Base-by-base conservation (phyloP, 2,113 vertebrate genomes). In the Pontoporia blainvillei region DNA sequence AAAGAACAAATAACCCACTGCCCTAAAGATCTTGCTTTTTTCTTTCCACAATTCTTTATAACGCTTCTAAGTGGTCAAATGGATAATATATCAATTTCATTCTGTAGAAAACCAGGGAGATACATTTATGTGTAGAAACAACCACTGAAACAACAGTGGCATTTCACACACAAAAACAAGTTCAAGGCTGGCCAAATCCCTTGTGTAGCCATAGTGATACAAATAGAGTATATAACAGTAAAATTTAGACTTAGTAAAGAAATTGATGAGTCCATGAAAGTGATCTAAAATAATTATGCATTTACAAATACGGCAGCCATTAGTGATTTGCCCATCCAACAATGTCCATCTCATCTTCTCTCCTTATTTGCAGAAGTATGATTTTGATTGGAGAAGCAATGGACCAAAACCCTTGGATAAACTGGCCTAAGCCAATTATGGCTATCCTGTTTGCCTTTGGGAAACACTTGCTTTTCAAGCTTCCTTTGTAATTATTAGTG, bases 1-100 rank as follows among this genome's bases (percentile, higher is more conserved):
- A 94, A 86, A 96, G 62, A 72, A 92, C 15, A 91, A 82, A 84
- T 87, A 94, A 86, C 62, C 39, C 8, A 64, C 34, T 93, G 72
- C 3, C 76, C 61, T 44, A 64, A 78, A 69, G 61, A 90, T 66
- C 73, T 92, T 39, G 25, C 61, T 72, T 81, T 93, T 86, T 86
- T 89, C 59, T 82, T 96, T 73, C 52, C 27, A 57, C 12, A 54
- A 66, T 76, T 94, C 39, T 61, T 84, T 29, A 71, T 84, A 91
- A 92, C 44, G 71, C 29, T 93, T 86, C 82, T 75, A 66, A 54
- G 72, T 84, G n/a, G 75, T 86, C 73, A 96, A 76, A 78, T 39
- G 67, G 54, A 72, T 76, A 72, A 73, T 20, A 18, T 41, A 69
- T 91, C 94, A 85, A 0, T 71, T 95, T 62, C 62, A 52, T n/a